A percentile compares a stretch with the other conserved stretches of the same genome.
Conservation (phyloP, 2,797 vertebrate species). For the Lacerta viridis region DNA sequence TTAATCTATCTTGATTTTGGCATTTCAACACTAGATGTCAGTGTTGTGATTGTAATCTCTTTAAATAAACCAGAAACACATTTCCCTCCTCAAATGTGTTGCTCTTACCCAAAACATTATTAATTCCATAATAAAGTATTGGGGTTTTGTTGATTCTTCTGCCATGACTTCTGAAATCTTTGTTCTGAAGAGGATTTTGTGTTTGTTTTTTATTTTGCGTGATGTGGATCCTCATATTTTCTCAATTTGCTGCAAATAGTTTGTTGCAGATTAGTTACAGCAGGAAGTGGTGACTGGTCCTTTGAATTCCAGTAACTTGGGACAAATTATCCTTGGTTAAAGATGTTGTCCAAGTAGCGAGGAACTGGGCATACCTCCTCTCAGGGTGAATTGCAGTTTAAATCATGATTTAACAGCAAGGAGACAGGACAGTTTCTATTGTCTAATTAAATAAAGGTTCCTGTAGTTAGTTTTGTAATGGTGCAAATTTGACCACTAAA, state of each 20-base stretch:
- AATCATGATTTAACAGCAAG: background rate
- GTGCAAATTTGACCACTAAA: background rate
- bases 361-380: background rate
- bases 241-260: background rate
- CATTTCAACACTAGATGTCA: slow-evolving; percentile 79
- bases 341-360: slow-evolving; percentile 21
- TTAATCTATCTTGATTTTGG: slow-evolving; percentile 17
- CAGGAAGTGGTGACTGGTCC: background rate
- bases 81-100: background rate
- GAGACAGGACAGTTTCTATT: background rate
- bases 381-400: background rate
- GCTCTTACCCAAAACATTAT: slow-evolving; percentile 20
- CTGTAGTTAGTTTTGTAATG: background rate
- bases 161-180: background rate
- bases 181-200: background rate
- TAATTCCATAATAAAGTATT: slow-evolving; percentile 27
- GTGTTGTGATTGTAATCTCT: slow-evolving; percentile 64
- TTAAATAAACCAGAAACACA: background rate
- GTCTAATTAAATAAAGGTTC: background rate
- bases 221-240: slow-evolving; percentile 41
- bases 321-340: background rate
- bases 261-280: slow-evolving; percentile 19
- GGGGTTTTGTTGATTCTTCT: background rate
- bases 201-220: background rate
- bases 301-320: background rate